Evolutionary conservation across 2,888 invertebrate species (phyloP), one percentile per base, ranked within the genome.

Genomic region (Pandemis corylana): DNA sequence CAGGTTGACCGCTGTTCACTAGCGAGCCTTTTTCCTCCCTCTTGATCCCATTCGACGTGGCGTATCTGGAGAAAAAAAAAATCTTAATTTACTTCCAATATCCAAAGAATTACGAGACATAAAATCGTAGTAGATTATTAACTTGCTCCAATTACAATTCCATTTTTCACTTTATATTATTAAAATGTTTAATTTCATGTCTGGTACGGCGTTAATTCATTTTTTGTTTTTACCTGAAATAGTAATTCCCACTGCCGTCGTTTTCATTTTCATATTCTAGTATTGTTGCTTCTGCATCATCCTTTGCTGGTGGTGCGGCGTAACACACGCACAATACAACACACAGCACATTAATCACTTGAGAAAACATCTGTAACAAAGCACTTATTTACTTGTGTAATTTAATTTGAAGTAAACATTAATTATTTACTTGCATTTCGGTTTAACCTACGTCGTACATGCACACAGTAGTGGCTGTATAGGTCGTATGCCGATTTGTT

Each of bases 231-330:
- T 79, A 87, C 87, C 83, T 82, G 76, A 84, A 86, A 13, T 78
- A 68, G 56, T 87, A 88, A 71, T 81, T 83, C 62, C 85, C 87
- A 9, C 20, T 53, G 20, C 79, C 81, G 71, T 81, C 66, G n/a
- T 51, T 36, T 4, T 28, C 20, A 36, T 66, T 66, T 51, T 51
- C 66, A 36, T n/a, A 66, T 66, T 51, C 49, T 9, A 66, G 0
- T 46, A 66, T 10, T 51, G 4, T 66, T 36, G 66, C 66, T 36
- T 13, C 10, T 10, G 63, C 65, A 36, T 66, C 51, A n/a, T 64
- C 20, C n/a, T 49, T 36, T 51, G 36, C 5, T n/a, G 36, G 41
- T 9, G 66, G 66, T 13, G 66, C 66, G 10, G 66, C 36, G 12
- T 64, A 12, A 15, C 66, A 66, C 20, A 36, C 1, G 5, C 36